Conservation (phyloP, 2,113 vertebrate species). For the Pachyramphus minor region DNA sequence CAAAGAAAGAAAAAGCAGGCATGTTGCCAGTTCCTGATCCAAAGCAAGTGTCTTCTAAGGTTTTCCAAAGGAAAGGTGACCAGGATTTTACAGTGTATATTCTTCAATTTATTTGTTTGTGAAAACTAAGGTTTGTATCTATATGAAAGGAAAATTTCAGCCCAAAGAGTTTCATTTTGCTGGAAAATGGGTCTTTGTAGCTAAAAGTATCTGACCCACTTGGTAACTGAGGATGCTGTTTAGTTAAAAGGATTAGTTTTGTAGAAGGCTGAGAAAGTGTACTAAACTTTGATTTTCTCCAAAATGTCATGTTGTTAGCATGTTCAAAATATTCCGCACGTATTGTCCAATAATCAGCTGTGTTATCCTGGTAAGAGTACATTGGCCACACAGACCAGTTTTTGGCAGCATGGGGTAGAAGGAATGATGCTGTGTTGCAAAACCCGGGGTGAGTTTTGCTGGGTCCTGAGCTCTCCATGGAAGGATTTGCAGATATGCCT, state of each 20-base stretch:
- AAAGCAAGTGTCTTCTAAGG: neutral
- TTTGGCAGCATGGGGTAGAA: neutral
- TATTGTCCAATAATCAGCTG: neutral
- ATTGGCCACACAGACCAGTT: neutral
- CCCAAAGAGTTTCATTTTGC: neutral
- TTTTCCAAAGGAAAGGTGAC: neutral
- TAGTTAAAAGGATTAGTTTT: neutral
- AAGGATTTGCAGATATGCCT: neutral
- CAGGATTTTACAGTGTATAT: neutral
- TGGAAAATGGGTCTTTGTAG: neutral
- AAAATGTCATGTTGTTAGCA: neutral
- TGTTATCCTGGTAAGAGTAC: neutral
- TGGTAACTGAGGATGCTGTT: neutral
- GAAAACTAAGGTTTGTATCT: neutral
- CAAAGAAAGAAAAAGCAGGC: neutral
- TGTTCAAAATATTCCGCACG: neutral
- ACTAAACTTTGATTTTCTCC: neutral
- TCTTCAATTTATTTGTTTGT: neutral
- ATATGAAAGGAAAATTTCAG: neutral
- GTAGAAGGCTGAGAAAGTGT: neutral
- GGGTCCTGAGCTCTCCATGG: neutral
- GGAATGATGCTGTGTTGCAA: neutral
- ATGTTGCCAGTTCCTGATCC: neutral
- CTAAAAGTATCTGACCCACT: neutral
- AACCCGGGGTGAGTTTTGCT: neutral